Evolutionary conservation across 2,113 vertebrate species (phyloP).

Genomic region (Clarias magur): DNA sequence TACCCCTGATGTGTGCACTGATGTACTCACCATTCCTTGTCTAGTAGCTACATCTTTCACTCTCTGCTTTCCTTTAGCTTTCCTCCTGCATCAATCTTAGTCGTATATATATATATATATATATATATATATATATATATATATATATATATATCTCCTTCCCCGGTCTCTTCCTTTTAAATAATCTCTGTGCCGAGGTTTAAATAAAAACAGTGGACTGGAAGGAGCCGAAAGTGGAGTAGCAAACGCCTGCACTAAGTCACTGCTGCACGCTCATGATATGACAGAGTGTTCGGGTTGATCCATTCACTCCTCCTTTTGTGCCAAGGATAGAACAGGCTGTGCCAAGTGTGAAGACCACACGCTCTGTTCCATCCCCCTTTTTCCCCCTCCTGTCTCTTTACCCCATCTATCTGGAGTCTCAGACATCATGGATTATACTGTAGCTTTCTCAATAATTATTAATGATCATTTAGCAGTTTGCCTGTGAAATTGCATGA

Average conservation of each 20-base stretch:
- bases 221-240: background rate
- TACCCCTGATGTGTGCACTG: background rate
- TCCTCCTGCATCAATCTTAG: background rate
- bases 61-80: background rate
- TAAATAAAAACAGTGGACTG: slow-evolving; percentile 25
- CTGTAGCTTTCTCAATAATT: background rate
- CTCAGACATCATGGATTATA: background rate
- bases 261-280: slow-evolving; percentile 24
- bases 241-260: slow-evolving; percentile 8
- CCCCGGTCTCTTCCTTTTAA: slow-evolving; percentile 18
- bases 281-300: slow-evolving; percentile 25
- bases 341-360: slow-evolving; percentile 23
- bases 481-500: background rate
- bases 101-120: background rate
- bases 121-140: background rate
- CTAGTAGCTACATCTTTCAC: background rate
- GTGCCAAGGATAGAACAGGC: slow-evolving; percentile 28
- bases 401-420: background rate
- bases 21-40: background rate
- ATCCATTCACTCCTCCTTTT: slow-evolving; percentile 19
- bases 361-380: background rate
- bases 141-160: background rate
- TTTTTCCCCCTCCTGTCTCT: background rate
- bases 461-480: background rate
- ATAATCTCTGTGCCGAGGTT: slow-evolving; percentile 12